Evolutionary conservation across 35 echinoderm and acorn worm genomes (phyloP).

Genomic region (Ophioderma brevispina): DNA sequence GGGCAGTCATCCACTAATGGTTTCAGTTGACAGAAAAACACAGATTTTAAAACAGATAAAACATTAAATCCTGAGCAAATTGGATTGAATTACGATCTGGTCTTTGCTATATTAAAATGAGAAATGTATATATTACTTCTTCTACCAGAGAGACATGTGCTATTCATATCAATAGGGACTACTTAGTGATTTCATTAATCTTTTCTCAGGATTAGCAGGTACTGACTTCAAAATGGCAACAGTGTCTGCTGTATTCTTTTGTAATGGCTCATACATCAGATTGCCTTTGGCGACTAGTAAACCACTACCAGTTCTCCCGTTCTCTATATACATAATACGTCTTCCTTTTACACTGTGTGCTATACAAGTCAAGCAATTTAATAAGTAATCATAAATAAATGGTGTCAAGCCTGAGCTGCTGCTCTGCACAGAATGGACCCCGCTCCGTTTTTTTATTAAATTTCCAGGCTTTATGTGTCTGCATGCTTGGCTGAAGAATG

Average conservation of each 20-base stretch:
- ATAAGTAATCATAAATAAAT: slow-evolving; percentile 11
- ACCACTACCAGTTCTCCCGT: background rate
- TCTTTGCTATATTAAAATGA: no score
- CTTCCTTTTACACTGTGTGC: slow-evolving; percentile 9
- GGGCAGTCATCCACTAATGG: no score
- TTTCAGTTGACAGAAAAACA: no score
- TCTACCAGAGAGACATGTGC: no score
- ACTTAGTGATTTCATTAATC: background rate
- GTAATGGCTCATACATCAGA: background rate
- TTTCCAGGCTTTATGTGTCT: no score
- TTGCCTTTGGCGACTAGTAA: background rate
- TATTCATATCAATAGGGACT: no score
- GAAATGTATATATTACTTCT: no score
- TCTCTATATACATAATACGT: background rate
- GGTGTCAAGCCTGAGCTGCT: background rate
- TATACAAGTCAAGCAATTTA: slow-evolving; percentile 1
- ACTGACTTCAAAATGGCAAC: background rate
- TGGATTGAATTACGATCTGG: no score
- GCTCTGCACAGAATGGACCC: background rate
- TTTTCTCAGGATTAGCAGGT: background rate
- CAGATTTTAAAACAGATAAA: no score
- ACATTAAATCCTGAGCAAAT: no score
- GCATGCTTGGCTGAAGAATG: no score
- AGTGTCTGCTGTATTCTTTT: background rate
- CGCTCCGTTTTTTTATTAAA: no score